phyloP scores from a whole-genome alignment of 2,113 vertebrate species.

The Talpa occidentalis region DNA sequence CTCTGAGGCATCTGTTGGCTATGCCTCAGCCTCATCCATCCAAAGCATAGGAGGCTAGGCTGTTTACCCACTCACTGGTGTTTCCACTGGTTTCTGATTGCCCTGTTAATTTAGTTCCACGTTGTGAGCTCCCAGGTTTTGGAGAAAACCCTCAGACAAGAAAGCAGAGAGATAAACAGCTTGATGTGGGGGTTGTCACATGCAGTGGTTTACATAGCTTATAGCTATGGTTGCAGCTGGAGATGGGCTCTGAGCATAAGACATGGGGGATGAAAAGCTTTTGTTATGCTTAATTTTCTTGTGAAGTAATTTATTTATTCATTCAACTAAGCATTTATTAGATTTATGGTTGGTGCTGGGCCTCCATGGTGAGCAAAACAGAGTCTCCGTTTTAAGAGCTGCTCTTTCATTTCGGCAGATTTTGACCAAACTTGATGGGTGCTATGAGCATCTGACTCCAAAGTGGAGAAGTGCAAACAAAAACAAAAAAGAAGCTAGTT shows the following conservation, averaged over 20 bases:
- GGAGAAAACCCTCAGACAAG: neutral
- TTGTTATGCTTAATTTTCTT: neutral
- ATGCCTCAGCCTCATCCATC: neutral
- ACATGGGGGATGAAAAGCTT: neutral
- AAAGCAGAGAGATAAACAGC: neutral
- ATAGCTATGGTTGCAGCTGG: neutral
- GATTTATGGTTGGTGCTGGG: neutral
- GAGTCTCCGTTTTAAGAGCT: neutral
- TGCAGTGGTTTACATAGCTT: neutral
- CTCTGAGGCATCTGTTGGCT: neutral
- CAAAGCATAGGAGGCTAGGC: neutral
- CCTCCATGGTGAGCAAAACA: slow-evolving; percentile 22
- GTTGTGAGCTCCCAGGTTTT: neutral
- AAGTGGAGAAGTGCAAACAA: neutral
- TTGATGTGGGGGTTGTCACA: neutral
- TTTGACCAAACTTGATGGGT: neutral
- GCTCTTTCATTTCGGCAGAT: neutral
- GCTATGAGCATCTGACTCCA: neutral
- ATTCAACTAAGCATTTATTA: neutral
- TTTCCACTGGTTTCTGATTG: neutral
- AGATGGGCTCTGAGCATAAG: neutral
- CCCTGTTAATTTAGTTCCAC: neutral
- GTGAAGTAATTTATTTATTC: neutral
- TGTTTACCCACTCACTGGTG: neutral
- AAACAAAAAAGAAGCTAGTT: neutral